phyloP scores from a whole-genome alignment of 2,797 vertebrate genomes.

The Falco naumanni region DNA sequence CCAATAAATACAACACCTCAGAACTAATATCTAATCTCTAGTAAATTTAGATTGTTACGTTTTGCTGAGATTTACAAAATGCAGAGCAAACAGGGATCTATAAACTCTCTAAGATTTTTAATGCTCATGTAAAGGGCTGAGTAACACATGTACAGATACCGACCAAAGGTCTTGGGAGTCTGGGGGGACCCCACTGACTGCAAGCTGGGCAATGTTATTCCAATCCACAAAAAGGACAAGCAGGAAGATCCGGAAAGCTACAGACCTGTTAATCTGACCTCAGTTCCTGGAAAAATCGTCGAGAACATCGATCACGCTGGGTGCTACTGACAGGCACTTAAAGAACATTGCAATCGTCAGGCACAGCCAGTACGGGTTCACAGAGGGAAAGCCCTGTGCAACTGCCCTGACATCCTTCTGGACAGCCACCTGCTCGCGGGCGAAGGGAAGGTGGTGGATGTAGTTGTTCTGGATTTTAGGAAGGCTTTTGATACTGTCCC shows the following conservation, averaged over 20 bases:
- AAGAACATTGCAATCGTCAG: background rate
- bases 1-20: background rate
- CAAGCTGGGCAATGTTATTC: background rate
- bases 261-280: background rate
- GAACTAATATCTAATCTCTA: background rate
- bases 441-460: background rate
- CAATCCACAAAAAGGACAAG: background rate
- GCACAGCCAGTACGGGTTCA: background rate
- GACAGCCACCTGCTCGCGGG: background rate
- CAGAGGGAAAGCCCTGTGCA: background rate
- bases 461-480: background rate
- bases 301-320: background rate
- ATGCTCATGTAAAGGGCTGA: background rate
- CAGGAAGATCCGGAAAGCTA: background rate
- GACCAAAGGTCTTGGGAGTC: background rate
- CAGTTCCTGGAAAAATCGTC: background rate
- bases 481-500: background rate
- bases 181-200: background rate
- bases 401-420: too few relatives aligned
- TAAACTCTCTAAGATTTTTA: background rate
- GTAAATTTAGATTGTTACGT: background rate
- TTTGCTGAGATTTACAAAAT: background rate
- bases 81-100: background rate
- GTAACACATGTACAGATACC: background rate
- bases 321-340: background rate